A percentile compares a stretch with the other conserved stretches of the same genome.
Evolutionary conservation across 1,140 invertebrate genomes (phyloP).

Genomic region (Pectinophora gossypiella): DNA sequence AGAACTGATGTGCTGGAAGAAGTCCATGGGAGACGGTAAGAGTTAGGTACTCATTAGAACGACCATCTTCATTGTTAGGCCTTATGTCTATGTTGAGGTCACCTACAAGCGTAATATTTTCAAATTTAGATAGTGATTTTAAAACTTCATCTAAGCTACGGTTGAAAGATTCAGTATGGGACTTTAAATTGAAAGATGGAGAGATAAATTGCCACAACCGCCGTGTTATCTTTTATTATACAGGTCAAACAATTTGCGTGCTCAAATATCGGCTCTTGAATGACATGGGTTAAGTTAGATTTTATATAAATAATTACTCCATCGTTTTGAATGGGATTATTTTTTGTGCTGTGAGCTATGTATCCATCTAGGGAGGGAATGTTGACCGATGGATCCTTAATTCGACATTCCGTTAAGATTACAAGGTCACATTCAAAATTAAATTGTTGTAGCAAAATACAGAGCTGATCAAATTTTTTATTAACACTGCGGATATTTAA

Average conservation of each 20-base stretch:
- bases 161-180: neutral
- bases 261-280: neutral
- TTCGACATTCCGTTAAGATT: neutral
- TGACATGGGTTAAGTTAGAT: neutral
- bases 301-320: conserved; percentile 1
- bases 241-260: conserved; percentile 1
- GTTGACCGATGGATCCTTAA: neutral
- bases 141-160: neutral
- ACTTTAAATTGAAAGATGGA: neutral
- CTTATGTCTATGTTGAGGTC: neutral
- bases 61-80: neutral
- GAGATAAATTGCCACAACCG: conserved; percentile 2
- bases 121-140: neutral
- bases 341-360: neutral
- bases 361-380: neutral
- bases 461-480: too few species aligned
- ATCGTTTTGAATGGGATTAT: neutral
- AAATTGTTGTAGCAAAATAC: too few species aligned
- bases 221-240: neutral
- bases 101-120: neutral
- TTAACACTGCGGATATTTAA: too few species aligned
- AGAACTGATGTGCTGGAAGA: neutral
- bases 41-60: neutral
- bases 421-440: neutral
- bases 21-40: neutral